These are phyloP conservation scores for Aphrophora alni DNA, from an alignment of 2,888 invertebrate genomes.

Conservation along the genomic window DNA sequence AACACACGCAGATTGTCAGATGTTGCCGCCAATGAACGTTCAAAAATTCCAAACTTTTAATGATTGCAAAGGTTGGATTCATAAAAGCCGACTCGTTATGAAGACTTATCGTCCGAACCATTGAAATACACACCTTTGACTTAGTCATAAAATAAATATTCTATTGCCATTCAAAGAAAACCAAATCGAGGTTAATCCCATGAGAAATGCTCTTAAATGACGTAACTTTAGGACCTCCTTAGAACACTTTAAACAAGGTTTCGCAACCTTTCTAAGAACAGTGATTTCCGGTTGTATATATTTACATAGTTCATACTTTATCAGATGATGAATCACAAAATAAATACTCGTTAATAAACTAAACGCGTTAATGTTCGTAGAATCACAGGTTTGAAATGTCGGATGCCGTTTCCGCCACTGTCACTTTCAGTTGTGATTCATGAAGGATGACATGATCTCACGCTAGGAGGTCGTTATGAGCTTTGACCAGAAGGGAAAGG, in stretches of 20 bases:
- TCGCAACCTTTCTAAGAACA: not conserved
- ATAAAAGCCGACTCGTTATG: not conserved
- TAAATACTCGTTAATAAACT: not conserved
- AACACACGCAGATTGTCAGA: not conserved
- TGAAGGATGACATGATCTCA: not conserved
- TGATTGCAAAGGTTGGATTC: too few species aligned
- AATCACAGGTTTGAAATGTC: not conserved
- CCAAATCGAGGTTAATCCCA: not conserved
- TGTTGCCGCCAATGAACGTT: not conserved
- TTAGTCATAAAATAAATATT: not conserved
- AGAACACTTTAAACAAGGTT: not conserved
- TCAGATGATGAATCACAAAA: not conserved
- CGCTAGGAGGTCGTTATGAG: not conserved
- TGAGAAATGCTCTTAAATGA: not conserved
- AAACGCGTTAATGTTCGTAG: not conserved
- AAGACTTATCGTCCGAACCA: not conserved
- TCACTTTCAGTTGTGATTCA: not conserved
- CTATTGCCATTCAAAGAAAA: not conserved
- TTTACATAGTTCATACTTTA: not conserved
- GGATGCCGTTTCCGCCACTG: not conserved
- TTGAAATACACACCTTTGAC: not conserved
- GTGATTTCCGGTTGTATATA: not conserved
- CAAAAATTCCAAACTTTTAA: too few species aligned
- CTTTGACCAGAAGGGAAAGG: too few species aligned
- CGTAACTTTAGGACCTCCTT: not conserved